Evolutionary conservation across 2,113 vertebrate genomes (phyloP).

Genomic region (Gymnarchus niloticus): DNA sequence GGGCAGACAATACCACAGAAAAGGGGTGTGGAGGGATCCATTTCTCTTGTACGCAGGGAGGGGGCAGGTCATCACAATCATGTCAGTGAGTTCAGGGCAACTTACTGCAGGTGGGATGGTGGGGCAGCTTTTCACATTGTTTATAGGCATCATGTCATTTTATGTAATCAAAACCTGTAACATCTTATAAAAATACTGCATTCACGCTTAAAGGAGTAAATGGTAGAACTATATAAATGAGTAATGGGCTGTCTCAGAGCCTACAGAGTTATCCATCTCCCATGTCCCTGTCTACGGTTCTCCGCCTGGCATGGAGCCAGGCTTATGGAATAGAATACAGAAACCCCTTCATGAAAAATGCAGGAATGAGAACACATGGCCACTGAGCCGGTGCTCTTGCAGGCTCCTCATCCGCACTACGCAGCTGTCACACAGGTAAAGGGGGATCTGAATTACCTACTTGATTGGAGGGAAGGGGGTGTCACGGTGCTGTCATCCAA

Average conservation of each 20-base stretch:
- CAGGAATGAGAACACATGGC: constrained; percentile 10
- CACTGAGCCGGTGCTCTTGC: constrained; percentile 4
- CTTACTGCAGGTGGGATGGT: neutral
- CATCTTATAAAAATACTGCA: neutral
- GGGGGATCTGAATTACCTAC: constrained; percentile 30
- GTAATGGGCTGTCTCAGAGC: neutral
- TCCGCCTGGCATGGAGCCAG: neutral
- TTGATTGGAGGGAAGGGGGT: constrained; percentile 24
- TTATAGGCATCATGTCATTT: neutral
- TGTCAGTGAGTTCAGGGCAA: neutral
- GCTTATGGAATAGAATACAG: constrained; percentile 6
- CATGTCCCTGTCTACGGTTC: neutral
- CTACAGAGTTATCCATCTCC: neutral
- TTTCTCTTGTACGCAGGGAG: neutral
- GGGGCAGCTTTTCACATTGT: neutral
- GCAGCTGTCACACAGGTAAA: constrained; percentile 39
- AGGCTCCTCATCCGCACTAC: neutral
- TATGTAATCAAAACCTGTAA: neutral
- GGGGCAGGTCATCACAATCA: neutral
- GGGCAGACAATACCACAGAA: neutral
- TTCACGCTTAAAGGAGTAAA: neutral
- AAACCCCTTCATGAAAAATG: constrained; percentile 37
- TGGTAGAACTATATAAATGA: neutral
- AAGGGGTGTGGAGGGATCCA: neutral
- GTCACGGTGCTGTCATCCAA: neutral